Base-by-base conservation (phyloP, 2,113 vertebrate species). In the Gadus chalcogrammus region DNA sequence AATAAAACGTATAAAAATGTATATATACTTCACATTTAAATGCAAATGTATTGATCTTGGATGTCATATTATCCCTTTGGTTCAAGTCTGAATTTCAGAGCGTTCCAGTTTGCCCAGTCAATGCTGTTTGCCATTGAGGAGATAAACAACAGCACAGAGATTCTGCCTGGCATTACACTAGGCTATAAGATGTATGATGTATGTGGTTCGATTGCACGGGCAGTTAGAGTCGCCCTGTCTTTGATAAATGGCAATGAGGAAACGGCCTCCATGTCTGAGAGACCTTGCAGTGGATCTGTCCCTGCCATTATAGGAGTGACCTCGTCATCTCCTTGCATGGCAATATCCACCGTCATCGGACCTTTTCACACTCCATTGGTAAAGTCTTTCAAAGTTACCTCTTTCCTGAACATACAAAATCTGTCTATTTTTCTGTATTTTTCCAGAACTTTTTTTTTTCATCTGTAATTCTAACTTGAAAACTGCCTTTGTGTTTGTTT, bases 81-180 rank as follows among this genome's bases (percentile, higher is more conserved):
- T 65, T 75, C 9, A 35, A 92, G 91, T 77, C 78, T 92, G 42
- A 86, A 91, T 79, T 90, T 89, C 73, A 91, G 89, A 77, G 88
- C 75, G 0, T 88, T 92, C 72, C 92, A 92, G 68, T 89, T 80
- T 71, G 78, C 85, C 18, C 89, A 91, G 71, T 82, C 92, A 3
- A 89, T 92, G 89, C 76, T 90, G 6, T 93, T 91, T 84, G 88
- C 92, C 18, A 88, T 91, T 31, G 88, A 90, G 56, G 89, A 93
- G 72, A 91, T 93, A 38, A 93, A 93, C 66, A 91, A 91, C 74
- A 91, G 84, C 35, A 81, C 88, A 35, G 67, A 80, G 22, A 55
- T 93, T 15, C 78, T 93, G 52, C 92, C 90, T n/a, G 88, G 82
- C 4, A 68, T 92, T 24, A 78, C 81, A 61, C 22, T 92, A 61